A percentile compares a stretch with the other conserved stretches of the same genome.
Conservation (phyloP, 2,888 invertebrate genomes). For the Cetonia aurata region DNA sequence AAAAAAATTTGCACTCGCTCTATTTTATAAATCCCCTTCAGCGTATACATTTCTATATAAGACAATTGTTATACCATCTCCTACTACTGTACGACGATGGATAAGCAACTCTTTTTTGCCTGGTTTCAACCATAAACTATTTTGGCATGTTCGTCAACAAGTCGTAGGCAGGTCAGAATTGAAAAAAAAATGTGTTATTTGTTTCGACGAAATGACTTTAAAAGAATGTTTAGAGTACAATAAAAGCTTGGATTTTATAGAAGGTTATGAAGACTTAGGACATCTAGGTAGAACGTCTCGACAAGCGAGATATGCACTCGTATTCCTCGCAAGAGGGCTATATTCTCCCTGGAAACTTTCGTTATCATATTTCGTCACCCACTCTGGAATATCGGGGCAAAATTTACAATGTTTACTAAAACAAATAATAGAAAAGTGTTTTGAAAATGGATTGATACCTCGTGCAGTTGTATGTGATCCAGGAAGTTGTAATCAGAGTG, state of each 20-base stretch:
- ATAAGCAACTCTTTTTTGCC: constrained; percentile 19
- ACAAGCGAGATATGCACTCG: constrained; percentile 30
- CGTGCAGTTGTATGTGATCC: constrained; percentile 35
- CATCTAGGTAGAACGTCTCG: constrained; percentile 25
- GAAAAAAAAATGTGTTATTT: constrained; percentile 33
- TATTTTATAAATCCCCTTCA: constrained; percentile 12
- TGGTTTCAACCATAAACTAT: constrained; percentile 13
- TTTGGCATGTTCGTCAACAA: constrained; percentile 27
- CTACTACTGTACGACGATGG: constrained; percentile 18
- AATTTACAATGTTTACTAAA: constrained; percentile 7
- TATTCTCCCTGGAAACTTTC: constrained; percentile 40
- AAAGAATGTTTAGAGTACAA: constrained; percentile 36
- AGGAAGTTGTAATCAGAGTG: constrained; percentile 36
- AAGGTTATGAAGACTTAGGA: constrained; percentile 46
- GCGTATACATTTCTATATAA: constrained; percentile 9
- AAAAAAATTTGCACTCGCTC: constrained; percentile 24
- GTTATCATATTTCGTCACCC: constrained; percentile 27
- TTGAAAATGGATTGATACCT: constrained; percentile 25
- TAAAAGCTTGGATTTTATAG: constrained; percentile 40
- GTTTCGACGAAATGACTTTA: constrained; percentile 38
- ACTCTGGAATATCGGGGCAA: constrained; percentile 6
- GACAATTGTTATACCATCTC: constrained; percentile 17
- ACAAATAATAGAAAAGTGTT: constrained; percentile 21
- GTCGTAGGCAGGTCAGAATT: neutral
- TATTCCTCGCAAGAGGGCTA: constrained; percentile 35